Evolutionary conservation across 1,140 invertebrate species (phyloP), one percentile per base, ranked within the genome.

Genomic region (Phocides pigmalion): DNA sequence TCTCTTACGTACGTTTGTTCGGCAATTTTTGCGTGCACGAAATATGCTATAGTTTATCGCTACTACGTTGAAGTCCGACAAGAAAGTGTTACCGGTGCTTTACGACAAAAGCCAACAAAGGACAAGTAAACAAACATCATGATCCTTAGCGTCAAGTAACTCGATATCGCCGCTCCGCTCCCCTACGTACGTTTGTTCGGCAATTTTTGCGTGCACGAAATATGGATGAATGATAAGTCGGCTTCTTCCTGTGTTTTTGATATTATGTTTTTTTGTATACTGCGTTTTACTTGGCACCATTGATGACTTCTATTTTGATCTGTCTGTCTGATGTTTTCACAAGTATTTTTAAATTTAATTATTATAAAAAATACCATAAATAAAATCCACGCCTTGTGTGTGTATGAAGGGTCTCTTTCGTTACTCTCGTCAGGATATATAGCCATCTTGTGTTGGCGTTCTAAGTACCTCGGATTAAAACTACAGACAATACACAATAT

Each of bases 81-180:
- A 16, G 16, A 6, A 11, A 51, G 22, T 63, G 42, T 58, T 42
- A 47, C 59, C 51, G 32, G 59, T 56, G 53, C 22, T 62, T 50
- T 62, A 56, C 42, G 35, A 62, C 50, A 56, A 62, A 62, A 67
- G 42, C 59, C 46, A 67, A 64, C 61, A 64, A 46, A 68, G 35
- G 25, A 32, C 54, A 54, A 51, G 46, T 56, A 68, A 71, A 68
- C 68, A 68, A 68, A 66, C 51, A 67, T 35, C 14, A 41, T 63
- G 68, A 67, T 70, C 58, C 54, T 58, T 41, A 22, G 68, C 62
- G 58, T 66, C 64, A 50, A 58, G 65, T 73, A 67, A 67, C 56
- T 50, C 39, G 51, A 67, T 68, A 73, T 59, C 56, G 56, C 14
- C 42, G 42, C 19, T 37, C 54, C 25, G 15, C 41, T 58, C 14